These are phyloP conservation scores for Troides aeacus DNA, from an alignment of 2,888 invertebrate species.

Conservation along the genomic window DNA sequence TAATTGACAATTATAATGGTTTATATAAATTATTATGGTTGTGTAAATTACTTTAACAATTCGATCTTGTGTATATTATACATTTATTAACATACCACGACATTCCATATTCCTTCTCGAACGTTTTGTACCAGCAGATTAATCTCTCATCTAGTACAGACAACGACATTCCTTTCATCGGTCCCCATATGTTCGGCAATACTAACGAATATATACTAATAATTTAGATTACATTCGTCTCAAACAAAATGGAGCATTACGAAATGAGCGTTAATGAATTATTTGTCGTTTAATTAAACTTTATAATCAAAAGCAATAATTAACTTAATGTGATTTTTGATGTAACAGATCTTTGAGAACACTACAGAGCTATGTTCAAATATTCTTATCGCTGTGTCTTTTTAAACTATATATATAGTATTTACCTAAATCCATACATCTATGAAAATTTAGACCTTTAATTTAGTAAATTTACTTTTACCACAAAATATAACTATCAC, in stretches of 20 bases:
- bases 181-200: not conserved
- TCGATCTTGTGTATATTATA: not conserved
- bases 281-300: not conserved
- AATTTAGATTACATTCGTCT: constrained; percentile 1
- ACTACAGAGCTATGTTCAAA: too few relatives aligned
- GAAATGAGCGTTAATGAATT: not conserved
- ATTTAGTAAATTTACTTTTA: too few relatives aligned
- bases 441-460: too few relatives aligned
- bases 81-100: not conserved
- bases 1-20: too few relatives aligned
- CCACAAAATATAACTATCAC: too few relatives aligned
- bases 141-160: constrained; percentile 4
- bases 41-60: too few relatives aligned
- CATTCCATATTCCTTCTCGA: not conserved
- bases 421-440: too few relatives aligned
- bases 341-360: too few relatives aligned
- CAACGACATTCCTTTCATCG: constrained; percentile 5
- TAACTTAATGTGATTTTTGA: not conserved
- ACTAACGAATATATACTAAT: constrained; percentile 1
- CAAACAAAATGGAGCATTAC: not conserved
- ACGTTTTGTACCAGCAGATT: not conserved
- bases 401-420: too few relatives aligned
- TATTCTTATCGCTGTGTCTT: too few relatives aligned
- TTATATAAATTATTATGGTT: too few relatives aligned
- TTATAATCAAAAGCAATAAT: not conserved